phyloP scores from a whole-genome alignment of 2,888 invertebrate genomes.

The Heliconius ethilla region DNA sequence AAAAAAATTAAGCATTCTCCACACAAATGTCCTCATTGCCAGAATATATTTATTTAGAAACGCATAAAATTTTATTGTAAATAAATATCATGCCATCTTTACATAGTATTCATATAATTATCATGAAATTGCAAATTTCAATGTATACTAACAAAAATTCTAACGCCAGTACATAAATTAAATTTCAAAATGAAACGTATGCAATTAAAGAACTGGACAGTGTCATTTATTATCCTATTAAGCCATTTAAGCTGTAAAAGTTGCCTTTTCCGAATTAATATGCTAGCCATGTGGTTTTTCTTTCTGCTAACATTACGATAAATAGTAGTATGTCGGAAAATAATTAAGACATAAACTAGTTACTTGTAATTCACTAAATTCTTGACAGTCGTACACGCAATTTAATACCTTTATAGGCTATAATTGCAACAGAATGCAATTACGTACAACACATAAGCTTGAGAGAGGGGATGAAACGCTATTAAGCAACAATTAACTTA shows the following conservation, averaged over 20 bases:
- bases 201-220: slow-evolving; percentile 36
- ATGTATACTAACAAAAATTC: slow-evolving; percentile 20
- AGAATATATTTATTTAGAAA: neutral
- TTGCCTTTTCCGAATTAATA: slow-evolving; percentile 41
- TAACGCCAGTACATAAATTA: slow-evolving; percentile 33
- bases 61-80: neutral
- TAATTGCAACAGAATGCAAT: slow-evolving; percentile 36
- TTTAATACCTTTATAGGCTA: slow-evolving; percentile 37
- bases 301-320: slow-evolving; percentile 42
- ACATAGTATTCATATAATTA: neutral
- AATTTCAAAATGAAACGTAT: slow-evolving; percentile 37
- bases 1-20: no score
- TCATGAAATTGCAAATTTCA: neutral
- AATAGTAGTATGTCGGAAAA: slow-evolving; percentile 43
- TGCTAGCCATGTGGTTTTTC: slow-evolving; percentile 41
- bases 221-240: slow-evolving; percentile 44
- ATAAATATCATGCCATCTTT: neutral
- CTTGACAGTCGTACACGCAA: slow-evolving; percentile 43
- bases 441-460: slow-evolving; percentile 33
- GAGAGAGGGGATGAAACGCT: slow-evolving; percentile 27
- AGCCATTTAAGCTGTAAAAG: slow-evolving; percentile 40
- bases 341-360: slow-evolving; percentile 48
- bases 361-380: slow-evolving; percentile 46
- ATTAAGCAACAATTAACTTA: slow-evolving; percentile 28
- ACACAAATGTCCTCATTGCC: neutral